Percentiles rank a stretch among this genome's conserved stretches.
Evolutionary conservation across 2,113 vertebrate species (phyloP).

Genomic region (Rhagologus leucostigma): DNA sequence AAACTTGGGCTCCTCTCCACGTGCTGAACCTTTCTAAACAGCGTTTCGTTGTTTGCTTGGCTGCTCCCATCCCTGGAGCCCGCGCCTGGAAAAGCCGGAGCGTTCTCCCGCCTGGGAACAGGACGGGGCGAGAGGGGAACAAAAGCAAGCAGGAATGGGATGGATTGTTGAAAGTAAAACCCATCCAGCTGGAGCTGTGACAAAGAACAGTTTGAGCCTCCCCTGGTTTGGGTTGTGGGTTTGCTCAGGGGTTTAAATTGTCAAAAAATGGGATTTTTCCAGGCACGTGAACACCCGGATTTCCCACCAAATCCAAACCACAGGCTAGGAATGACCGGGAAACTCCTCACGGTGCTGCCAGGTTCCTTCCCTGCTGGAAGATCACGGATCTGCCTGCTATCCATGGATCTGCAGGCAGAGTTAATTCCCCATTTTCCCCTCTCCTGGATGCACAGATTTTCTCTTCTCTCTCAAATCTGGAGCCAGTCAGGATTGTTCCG

Average conservation of each 20-base stretch:
- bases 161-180: neutral
- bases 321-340: neutral
- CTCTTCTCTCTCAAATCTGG: neutral
- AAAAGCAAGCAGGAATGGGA: neutral
- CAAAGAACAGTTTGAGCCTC: neutral
- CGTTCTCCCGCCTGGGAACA: neutral
- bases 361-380: neutral
- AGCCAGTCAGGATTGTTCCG: neutral
- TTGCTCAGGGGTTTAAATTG: neutral
- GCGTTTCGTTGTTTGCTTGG: neutral
- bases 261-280: neutral
- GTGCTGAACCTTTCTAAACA: slow-evolving; percentile 9
- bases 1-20: slow-evolving; percentile 46
- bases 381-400: too few species aligned
- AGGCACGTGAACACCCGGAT: fast-evolving
- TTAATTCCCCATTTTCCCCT: neutral
- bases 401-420: fast-evolving
- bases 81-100: neutral
- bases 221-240: neutral
- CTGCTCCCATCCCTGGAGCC: neutral
- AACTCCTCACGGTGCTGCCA: neutral
- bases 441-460: neutral
- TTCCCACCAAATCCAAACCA: neutral
- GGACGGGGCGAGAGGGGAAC: neutral
- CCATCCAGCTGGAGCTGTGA: neutral